These are phyloP conservation scores for Ylistrum balloti DNA, from an alignment of 1,140 invertebrate genomes.

Conservation along the genomic window DNA sequence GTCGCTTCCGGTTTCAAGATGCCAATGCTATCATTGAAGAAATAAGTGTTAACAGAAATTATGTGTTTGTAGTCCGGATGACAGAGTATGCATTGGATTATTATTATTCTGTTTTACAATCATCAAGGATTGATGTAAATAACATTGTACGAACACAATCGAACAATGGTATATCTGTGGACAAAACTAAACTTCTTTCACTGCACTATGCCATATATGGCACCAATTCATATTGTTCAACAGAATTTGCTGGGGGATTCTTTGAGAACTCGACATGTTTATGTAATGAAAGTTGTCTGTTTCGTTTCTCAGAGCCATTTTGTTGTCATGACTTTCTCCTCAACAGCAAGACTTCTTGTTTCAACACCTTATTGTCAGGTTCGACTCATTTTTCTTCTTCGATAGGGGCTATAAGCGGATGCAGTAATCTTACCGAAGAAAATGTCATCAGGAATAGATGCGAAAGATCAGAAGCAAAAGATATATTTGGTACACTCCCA, in stretches of 20 bases:
- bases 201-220: not conserved
- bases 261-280: not conserved
- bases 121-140: not conserved
- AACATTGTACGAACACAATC: not conserved
- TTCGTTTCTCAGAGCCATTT: not conserved
- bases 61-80: not conserved
- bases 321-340: conserved; percentile 9
- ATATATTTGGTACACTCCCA: not conserved
- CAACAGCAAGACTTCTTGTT: not conserved
- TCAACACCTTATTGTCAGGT: not conserved
- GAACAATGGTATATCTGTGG: not conserved
- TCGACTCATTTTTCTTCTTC: not conserved
- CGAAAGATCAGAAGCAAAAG: not conserved
- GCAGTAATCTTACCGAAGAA: not conserved
- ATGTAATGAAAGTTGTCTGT: not conserved
- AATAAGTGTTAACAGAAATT: not conserved
- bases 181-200: not conserved
- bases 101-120: not conserved
- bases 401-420: not conserved
- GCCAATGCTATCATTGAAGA: not conserved
- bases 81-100: not conserved
- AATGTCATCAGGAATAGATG: not conserved
- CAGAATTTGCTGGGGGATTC: not conserved
- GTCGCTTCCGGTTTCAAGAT: not conserved
- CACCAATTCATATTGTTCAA: not conserved